These are phyloP conservation scores for Anthonomus grandis DNA, from an alignment of 1,140 invertebrate genomes.

Conservation along the genomic window DNA sequence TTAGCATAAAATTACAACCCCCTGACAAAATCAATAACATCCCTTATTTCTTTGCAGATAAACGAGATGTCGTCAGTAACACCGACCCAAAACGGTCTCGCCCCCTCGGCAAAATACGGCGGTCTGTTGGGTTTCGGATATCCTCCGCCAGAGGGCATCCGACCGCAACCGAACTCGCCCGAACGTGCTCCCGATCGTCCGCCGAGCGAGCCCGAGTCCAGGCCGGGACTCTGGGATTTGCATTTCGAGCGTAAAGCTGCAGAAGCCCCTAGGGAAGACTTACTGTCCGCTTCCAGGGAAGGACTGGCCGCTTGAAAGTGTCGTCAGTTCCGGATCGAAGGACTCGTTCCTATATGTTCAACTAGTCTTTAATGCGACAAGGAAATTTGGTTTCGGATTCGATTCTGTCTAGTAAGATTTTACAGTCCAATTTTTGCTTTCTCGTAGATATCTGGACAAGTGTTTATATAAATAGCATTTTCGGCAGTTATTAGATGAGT, in stretches of 20 bases:
- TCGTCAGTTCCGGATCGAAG: constrained; percentile 25
- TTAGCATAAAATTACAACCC: too few relatives aligned
- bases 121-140: constrained; percentile 57
- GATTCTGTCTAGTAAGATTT: background rate
- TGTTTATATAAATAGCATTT: constrained; percentile 7
- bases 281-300: constrained; percentile 50
- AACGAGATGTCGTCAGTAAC: constrained; percentile 61
- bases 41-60: constrained; percentile 51
- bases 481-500: too few relatives aligned
- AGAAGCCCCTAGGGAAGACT: constrained; percentile 49
- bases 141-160: constrained; percentile 47
- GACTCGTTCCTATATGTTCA: constrained; percentile 43
- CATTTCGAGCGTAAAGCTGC: constrained; percentile 47
- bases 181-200: constrained; percentile 39
- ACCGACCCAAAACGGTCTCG: constrained; percentile 56
- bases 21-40: too few relatives aligned
- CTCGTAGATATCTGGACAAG: too few relatives aligned
- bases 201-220: constrained; percentile 46
- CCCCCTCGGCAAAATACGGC: constrained; percentile 52
- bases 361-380: constrained; percentile 37
- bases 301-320: constrained; percentile 52
- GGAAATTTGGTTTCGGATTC: constrained; percentile 6
- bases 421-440: background rate
- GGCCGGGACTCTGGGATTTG: constrained; percentile 48
- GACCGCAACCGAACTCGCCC: constrained; percentile 46